Percentiles rank a stretch among this genome's conserved stretches.
Evolutionary conservation across 2,113 vertebrate species (phyloP).

Genomic region (Rousettus leschenaultii): DNA sequence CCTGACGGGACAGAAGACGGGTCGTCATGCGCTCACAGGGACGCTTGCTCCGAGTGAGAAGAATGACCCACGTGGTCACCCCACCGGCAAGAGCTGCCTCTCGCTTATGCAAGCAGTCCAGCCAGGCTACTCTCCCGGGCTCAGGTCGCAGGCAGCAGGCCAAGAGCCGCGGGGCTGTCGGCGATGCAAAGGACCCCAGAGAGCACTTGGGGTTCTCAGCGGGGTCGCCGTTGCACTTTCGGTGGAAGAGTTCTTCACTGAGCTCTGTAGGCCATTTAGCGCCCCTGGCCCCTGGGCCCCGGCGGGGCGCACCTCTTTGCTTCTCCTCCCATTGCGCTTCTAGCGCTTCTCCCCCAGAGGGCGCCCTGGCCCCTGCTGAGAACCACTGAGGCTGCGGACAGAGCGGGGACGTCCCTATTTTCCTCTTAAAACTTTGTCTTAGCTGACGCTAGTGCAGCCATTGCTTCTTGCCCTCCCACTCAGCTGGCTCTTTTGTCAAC

Average conservation of each 20-base stretch:
- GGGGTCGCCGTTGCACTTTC: background rate
- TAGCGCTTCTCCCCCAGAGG: background rate
- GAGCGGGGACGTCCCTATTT: background rate
- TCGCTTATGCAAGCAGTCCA: background rate
- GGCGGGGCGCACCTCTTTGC: background rate
- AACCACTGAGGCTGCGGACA: background rate
- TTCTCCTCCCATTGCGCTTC: background rate
- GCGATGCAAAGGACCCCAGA: background rate
- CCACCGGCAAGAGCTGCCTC: background rate
- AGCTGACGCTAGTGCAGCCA: background rate
- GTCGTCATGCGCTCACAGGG: background rate
- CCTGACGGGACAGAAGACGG: background rate
- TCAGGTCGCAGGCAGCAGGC: background rate
- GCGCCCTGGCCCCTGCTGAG: background rate
- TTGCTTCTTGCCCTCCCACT: background rate
- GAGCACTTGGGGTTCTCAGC: accelerated
- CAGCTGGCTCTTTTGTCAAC: conserved; percentile 53
- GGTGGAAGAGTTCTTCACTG: background rate
- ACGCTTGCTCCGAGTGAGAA: background rate
- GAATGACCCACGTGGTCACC: background rate
- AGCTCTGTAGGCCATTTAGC: background rate
- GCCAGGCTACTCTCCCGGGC: background rate
- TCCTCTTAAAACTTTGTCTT: background rate
- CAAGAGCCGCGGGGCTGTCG: background rate
- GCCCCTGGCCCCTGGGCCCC: background rate